Evolutionary conservation across 2,113 vertebrate genomes (phyloP), one percentile per base, ranked within the genome.

Genomic region (Epinephelus fuscoguttatus): DNA sequence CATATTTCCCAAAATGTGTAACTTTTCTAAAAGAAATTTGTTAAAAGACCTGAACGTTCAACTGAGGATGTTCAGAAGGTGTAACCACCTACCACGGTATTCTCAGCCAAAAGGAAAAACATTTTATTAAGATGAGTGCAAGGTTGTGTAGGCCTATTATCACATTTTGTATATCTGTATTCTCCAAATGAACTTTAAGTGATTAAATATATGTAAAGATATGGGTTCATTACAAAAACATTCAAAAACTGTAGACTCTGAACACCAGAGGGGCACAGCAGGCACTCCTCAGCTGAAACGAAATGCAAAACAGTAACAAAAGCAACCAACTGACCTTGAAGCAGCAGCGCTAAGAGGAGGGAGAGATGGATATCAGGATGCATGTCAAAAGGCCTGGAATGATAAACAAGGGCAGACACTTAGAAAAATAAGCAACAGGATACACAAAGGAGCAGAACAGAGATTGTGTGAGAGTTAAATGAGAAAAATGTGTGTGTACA

Each of bases 371-470:
- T 80, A 33, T 82, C 77, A 45, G 50, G 77, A 50, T 68, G 78
- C 95, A 96, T 96, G 71, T 63, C 78, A 83, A 74, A 4, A 78
- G 25, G 79, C 88, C 95, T 96, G 91, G 52, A 94, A 93, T 10
- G 0, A 92, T 19, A 83, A 86, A 60, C 27, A 85, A 52, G 61
- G 3, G 19, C 42, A 74, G 25, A 33, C 18, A 23, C 61, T 88
- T 52, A 82, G 74, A 19, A 40, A 33, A n/a, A 56, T 13, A 62
- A 30, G 49, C 25, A 61, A 61, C 4, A 55, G 59, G 78, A 82
- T 21, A 33, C 23, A 74, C 3, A 27, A 37, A 55, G 42, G 56
- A 66, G 50, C 9, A 62, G 11, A 50, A 11, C 17, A 21, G 23
- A 23, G 75, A 47, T 11, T 10, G 23, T 25, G n/a, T 17, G 60